Base-by-base conservation (phyloP, 2,797 vertebrate genomes). In the Diplodus puntazzo region DNA sequence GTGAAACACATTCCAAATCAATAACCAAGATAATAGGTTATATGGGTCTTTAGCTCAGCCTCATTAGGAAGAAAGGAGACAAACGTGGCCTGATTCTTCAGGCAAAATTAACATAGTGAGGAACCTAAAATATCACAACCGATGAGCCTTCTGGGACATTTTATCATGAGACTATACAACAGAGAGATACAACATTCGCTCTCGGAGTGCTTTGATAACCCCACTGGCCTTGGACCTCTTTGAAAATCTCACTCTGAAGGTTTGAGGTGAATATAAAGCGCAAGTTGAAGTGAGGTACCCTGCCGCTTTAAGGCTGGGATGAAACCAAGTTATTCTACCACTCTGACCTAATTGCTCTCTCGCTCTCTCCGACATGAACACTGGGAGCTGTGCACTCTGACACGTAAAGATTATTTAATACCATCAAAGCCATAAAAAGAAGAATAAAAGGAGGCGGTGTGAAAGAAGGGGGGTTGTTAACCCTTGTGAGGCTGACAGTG, bases 321-420 rank as follows among this genome's bases (percentile, higher is more conserved):
- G 71, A 88, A 92, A 88, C 86, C 60, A 75, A 89, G 83, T 92
- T 92, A 86, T 92, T 91, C 92, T 83, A 87, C 88, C 86, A 77
- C 84, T 89, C 85, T 95, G 94, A 94, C 93, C 94, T 92, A 94
- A 94, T 93, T 95, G 91, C 91, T 94, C 89, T 85, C 92, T 90
- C 39, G 39, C 87, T 92, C 83, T 86, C 80, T n/a, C 76, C 71
- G 78, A 91, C 89, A 87, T 61, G 91, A 94, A 92, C 90, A 87
- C 87, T 80, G 84, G 83, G 91, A 91, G 89, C 92, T 43, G 81
- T 82, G 88, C 90, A 88, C 90, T 92, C 91, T 95, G 94, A 95
- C 95, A 94, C 73, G 73, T 92, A 93, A 95, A 94, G 92, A 95
- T 94, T 95, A 93, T 95, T 95, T 95, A 95, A 95, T 94, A 93